Evolutionary conservation across 92 coral and sea anemone species (phyloP).

Genomic region (Isaurus tuberculatus): DNA sequence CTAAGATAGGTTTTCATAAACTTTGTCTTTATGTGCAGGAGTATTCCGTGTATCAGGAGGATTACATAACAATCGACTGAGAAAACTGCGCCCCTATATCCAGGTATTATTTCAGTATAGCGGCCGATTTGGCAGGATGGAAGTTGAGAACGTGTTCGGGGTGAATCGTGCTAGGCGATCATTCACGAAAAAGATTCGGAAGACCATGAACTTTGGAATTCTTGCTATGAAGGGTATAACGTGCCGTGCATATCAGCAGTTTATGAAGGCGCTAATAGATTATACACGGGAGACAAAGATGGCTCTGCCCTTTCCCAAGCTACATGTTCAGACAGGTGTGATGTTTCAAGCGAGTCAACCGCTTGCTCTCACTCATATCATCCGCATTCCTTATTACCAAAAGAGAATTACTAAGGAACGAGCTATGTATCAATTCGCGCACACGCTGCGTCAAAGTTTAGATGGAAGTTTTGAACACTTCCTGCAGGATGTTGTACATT

Average conservation of each 20-base stretch:
- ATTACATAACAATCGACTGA: not conserved
- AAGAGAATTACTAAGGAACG: conserved; percentile 10
- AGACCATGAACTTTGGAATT: conserved; percentile 25
- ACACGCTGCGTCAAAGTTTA: conserved; percentile 27
- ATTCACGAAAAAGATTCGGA: not conserved
- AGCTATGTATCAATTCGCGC: conserved; percentile 41
- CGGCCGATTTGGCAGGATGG: conserved; percentile 27
- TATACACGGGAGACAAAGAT: conserved; percentile 1
- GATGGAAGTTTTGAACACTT: conserved; percentile 37
- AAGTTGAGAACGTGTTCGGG: conserved; percentile 25
- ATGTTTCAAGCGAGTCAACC: conserved; percentile 10
- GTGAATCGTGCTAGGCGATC: conserved; percentile 13
- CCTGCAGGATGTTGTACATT: conserved; percentile 26
- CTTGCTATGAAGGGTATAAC: not conserved
- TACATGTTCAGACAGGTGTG: conserved; percentile 8
- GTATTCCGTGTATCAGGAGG: conserved; percentile 10
- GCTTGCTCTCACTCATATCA: conserved; percentile 1
- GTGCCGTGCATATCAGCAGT: conserved; percentile 36
- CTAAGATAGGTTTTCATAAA: not conserved
- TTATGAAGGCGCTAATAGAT: not conserved
- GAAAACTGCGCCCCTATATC: conserved; percentile 4
- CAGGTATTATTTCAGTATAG: conserved; percentile 24
- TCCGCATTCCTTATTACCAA: conserved; percentile 35
- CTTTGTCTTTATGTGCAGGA: not conserved
- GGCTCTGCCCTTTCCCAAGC: conserved; percentile 8